Conservation (phyloP, 2,888 invertebrate genomes). For the Ochropacha duplaris region DNA sequence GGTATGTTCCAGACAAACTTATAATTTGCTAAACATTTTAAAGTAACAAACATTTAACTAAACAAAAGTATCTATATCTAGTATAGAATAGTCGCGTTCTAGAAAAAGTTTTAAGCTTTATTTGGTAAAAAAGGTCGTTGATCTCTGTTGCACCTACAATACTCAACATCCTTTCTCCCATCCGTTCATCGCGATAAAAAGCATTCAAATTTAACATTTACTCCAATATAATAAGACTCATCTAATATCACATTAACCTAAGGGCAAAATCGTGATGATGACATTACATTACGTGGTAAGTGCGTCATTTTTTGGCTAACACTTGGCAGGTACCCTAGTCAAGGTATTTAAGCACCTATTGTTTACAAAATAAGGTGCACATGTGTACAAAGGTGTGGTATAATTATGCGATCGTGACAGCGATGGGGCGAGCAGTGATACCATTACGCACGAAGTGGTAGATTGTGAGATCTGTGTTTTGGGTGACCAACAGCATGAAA, state of each 20-base stretch:
- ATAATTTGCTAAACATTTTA: too few species aligned
- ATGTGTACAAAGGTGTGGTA: conserved; percentile 9
- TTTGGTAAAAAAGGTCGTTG: not conserved
- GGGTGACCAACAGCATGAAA: not conserved
- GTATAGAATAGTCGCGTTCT: too few species aligned
- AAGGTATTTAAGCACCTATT: conserved; percentile 6
- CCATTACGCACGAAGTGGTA: conserved; percentile 23
- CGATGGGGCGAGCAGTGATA: conserved; percentile 27
- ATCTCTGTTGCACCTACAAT: conserved; percentile 6
- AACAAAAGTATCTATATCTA: too few species aligned
- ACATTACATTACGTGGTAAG: conserved; percentile 41
- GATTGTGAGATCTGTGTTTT: conserved; percentile 8
- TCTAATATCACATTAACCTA: conserved; percentile 27
- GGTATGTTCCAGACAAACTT: too few species aligned
- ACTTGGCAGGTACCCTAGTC: not conserved
- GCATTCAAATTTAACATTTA: conserved; percentile 3
- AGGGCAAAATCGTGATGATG: conserved; percentile 58
- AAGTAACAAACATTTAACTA: too few species aligned
- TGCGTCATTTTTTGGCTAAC: conserved; percentile 20
- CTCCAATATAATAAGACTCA: conserved; percentile 6
- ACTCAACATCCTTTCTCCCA: conserved; percentile 25
- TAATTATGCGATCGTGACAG: conserved; percentile 27
- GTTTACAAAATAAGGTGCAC: not conserved
- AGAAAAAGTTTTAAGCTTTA: too few species aligned
- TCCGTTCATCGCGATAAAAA: conserved; percentile 20